These are phyloP conservation scores for Drosophila kambysellisi DNA, from an alignment of 2,888 invertebrate genomes.

Conservation along the genomic window DNA sequence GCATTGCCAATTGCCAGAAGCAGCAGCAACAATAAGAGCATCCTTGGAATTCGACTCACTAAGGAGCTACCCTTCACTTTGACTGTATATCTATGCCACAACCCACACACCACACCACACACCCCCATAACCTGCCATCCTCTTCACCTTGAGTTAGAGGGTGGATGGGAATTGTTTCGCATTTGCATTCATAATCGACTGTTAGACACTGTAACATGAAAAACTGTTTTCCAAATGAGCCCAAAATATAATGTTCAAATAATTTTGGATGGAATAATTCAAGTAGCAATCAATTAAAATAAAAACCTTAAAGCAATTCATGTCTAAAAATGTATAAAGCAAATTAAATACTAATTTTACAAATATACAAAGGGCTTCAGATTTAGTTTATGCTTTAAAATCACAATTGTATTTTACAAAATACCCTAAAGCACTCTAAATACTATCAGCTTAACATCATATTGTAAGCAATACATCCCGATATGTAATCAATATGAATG, in stretches of 20 bases:
- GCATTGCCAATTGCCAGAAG: constrained; percentile 56
- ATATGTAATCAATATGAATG: not conserved
- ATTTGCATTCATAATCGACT: constrained; percentile 62
- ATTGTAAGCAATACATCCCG: not conserved
- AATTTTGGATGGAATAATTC: not conserved
- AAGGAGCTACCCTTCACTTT: constrained; percentile 13
- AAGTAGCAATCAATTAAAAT: not conserved
- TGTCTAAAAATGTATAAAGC: not conserved
- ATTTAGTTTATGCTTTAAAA: not conserved
- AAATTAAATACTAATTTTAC: not conserved
- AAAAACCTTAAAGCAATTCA: not conserved
- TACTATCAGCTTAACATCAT: not conserved
- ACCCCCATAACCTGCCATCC: not conserved
- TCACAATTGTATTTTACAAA: not conserved
- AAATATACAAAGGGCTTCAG: not conserved
- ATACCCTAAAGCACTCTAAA: not conserved
- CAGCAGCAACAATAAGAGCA: constrained; percentile 15
- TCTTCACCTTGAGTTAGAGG: not conserved
- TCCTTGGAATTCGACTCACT: constrained; percentile 51
- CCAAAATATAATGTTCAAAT: not conserved
- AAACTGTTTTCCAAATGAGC: constrained; percentile 37
- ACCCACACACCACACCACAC: not conserved
- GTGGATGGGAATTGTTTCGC: constrained; percentile 46
- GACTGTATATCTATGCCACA: not conserved
- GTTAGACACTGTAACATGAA: constrained; percentile 26